Conservation (phyloP, 2,113 vertebrate species). For the Pangasianodon hypophthalmus region DNA sequence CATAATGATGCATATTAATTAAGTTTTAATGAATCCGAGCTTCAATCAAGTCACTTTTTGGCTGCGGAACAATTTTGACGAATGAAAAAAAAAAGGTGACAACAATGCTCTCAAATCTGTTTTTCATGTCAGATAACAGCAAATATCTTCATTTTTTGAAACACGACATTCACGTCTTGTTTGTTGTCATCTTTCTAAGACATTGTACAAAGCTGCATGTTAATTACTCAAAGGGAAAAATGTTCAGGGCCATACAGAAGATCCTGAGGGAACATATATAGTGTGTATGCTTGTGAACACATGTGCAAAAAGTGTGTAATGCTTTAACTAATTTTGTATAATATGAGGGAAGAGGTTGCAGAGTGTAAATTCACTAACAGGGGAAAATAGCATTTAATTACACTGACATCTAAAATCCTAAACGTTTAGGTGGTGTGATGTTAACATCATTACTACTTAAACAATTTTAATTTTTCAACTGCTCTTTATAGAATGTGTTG, state of each 20-base stretch:
- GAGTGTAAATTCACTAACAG: not conserved
- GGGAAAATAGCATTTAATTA: slow-evolving; percentile 64
- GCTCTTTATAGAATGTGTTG: not conserved
- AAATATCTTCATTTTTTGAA: slow-evolving; percentile 64
- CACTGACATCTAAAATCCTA: slow-evolving; percentile 75
- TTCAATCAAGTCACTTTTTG: slow-evolving; percentile 99
- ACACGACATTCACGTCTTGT: slow-evolving; percentile 42
- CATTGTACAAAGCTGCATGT: slow-evolving; percentile 29
- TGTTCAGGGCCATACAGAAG: not conserved
- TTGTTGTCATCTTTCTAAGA: slow-evolving; percentile 29
- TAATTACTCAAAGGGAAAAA: slow-evolving; percentile 38
- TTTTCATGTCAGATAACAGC: slow-evolving; percentile 94
- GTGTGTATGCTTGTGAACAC: not conserved
- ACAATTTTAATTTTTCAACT: not conserved
- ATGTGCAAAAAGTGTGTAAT: not conserved
- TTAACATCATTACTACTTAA: slow-evolving; percentile 61
- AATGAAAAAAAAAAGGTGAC: slow-evolving; percentile 84
- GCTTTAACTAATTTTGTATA: not conserved
- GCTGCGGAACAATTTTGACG: slow-evolving; percentile 99
- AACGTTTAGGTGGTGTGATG: slow-evolving; percentile 74
- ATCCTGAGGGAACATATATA: not conserved
- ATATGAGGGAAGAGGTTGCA: not conserved
- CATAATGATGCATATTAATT: slow-evolving; percentile 99
- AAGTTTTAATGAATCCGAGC: slow-evolving; percentile 99
- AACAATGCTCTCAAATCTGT: slow-evolving; percentile 97